phyloP scores from a whole-genome alignment of 2,888 invertebrate genomes.

The Agrypnus murinus region DNA sequence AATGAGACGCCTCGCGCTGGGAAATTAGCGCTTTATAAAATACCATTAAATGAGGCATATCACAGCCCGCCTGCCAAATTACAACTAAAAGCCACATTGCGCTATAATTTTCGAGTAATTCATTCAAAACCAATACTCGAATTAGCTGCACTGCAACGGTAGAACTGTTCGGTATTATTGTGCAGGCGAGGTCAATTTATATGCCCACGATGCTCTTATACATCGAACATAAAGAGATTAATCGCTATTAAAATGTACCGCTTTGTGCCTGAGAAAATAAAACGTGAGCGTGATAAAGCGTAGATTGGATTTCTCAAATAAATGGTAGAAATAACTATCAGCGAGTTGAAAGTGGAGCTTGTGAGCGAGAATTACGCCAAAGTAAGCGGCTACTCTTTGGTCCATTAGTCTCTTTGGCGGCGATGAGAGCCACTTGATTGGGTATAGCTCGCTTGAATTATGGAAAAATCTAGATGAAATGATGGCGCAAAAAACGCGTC shows the following conservation, averaged over 20 bases:
- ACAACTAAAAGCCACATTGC: slow-evolving; percentile 54
- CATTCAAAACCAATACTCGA: slow-evolving; percentile 50
- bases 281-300: slow-evolving; percentile 58
- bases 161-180: slow-evolving; percentile 43
- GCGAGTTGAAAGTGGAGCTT: slow-evolving; percentile 50
- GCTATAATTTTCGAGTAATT: slow-evolving; percentile 50
- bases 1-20: slow-evolving; percentile 59
- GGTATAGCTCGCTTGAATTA: slow-evolving; percentile 62
- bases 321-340: slow-evolving; percentile 62
- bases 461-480: slow-evolving; percentile 60
- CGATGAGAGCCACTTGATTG: slow-evolving; percentile 63
- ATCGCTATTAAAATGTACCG: slow-evolving; percentile 56
- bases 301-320: slow-evolving; percentile 63
- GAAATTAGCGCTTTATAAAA: slow-evolving; percentile 62
- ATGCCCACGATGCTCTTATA: slow-evolving; percentile 52
- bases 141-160: slow-evolving; percentile 39
- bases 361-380: slow-evolving; percentile 53
- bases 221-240: slow-evolving; percentile 55
- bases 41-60: slow-evolving; percentile 57
- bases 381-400: slow-evolving; percentile 63
- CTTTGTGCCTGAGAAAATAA: slow-evolving; percentile 51
- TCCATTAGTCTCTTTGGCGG: slow-evolving; percentile 65
- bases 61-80: slow-evolving; percentile 53
- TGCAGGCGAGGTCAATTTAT: slow-evolving; percentile 52
- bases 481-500: slow-evolving; percentile 57